Percentiles rank a stretch among this genome's conserved stretches.
phyloP scores from a whole-genome alignment of 1,140 invertebrate species.

The Camponotus floridanus region DNA sequence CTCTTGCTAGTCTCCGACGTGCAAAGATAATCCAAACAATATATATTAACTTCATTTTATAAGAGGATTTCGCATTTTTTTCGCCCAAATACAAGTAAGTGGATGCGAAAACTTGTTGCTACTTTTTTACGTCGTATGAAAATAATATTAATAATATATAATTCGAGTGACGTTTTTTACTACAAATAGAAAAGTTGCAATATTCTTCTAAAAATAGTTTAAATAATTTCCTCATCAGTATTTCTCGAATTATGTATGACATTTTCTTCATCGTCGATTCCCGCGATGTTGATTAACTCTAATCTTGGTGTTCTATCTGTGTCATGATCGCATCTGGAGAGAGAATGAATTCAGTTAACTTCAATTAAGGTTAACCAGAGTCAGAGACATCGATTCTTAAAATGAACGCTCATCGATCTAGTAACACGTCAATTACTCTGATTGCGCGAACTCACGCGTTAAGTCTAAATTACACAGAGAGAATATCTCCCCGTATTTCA shows the following conservation, averaged over 20 bases:
- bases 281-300: conserved; percentile 38
- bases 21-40: conserved; percentile 48
- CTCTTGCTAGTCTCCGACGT: conserved; percentile 5
- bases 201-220: no score
- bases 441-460: not conserved
- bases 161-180: not conserved
- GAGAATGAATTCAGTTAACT: conserved; percentile 58
- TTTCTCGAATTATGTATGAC: not conserved
- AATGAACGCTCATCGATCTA: conserved; percentile 14
- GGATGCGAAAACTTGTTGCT: not conserved
- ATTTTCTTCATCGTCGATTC: conserved; percentile 27
- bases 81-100: not conserved
- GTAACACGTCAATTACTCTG: conserved; percentile 12
- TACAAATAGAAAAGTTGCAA: no score
- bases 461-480: not conserved
- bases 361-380: conserved; percentile 54
- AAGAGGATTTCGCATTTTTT: conserved; percentile 28
- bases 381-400: conserved; percentile 40
- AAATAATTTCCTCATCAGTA: not conserved
- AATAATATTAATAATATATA: conserved; percentile 2
- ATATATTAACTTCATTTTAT: conserved; percentile 12
- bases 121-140: not conserved
- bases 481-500: not conserved
- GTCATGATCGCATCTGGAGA: conserved; percentile 42
- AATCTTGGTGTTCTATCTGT: conserved; percentile 45